Evolutionary conservation across 2,797 vertebrate species (phyloP), one percentile per base, ranked within the genome.

Genomic region (Lacerta bilineata): DNA sequence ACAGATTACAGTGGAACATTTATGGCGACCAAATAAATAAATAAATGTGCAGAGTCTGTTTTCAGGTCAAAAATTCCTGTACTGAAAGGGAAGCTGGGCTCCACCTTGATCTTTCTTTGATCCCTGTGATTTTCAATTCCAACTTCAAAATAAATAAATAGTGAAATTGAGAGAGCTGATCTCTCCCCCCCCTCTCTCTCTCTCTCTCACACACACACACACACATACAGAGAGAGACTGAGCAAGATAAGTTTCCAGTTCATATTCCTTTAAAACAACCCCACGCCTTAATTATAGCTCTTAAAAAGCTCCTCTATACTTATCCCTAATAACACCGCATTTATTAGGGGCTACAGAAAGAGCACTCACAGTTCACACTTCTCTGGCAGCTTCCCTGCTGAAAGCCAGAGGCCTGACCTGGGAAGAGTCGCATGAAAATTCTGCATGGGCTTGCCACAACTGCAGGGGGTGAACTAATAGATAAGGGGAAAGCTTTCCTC

Each of bases 281-380:
- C 20, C 81, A 89, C 13, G 5, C 0, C 3, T 92, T 94, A 95
- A 95, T 95, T 93, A 94, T 20, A 95, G 87, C 85, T 92, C 86
- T 93, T 93, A 93, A 93, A 90, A 83, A 29, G 5, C 43, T 91
- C 83, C 92, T 90, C 93, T 90, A 10, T 93, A 91, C 92, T 95
- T 94, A 93, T 88, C 86, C 68, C 87, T 95, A 94, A 93, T 92
- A 93, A 81, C 61, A 85, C 83, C n/a, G 80, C 71, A 89, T 94
- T 94, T 93, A 95, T 2, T 87, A 80, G 88, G 85, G 88, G 82
- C 87, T 90, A 43, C 61, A 27, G 39, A 83, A 91, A 89, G 76
- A 79, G 66, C 87, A 85, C 27, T 71, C 74, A 68, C n/a, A 92
- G 93, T 90, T 95, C 93, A 91, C 3, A 1, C 66, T 92, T 89